phyloP scores from a whole-genome alignment of 2,888 invertebrate genomes.

The Mesopsocus fuscifrons region DNA sequence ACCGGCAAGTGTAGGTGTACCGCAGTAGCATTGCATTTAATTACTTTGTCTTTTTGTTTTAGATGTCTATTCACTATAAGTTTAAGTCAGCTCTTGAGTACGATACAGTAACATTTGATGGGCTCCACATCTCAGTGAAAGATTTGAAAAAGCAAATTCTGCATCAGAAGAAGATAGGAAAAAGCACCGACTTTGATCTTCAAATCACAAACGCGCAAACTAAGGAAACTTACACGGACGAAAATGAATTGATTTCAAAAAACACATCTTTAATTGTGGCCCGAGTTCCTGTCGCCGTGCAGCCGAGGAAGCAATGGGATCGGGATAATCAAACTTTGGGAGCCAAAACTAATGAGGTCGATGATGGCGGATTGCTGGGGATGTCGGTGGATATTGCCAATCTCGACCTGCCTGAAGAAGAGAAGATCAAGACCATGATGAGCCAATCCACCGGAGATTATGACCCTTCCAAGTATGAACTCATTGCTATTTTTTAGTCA shows the following conservation, averaged over 20 bases:
- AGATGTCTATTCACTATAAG: slow-evolving; percentile 95
- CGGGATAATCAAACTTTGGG: slow-evolving; percentile 24
- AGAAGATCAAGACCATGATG: slow-evolving; percentile 96
- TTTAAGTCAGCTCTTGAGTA: slow-evolving; percentile 93
- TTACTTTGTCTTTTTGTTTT: too few species aligned
- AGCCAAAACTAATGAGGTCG: slow-evolving; percentile 19
- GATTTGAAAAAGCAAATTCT: slow-evolving; percentile 91
- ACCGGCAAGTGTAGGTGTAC: too few species aligned
- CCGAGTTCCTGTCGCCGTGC: slow-evolving; percentile 67
- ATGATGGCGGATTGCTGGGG: slow-evolving; percentile 24
- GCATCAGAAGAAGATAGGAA: slow-evolving; percentile 86
- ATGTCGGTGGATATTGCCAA: slow-evolving; percentile 57
- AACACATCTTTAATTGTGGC: slow-evolving; percentile 93
- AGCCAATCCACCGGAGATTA: slow-evolving; percentile 92
- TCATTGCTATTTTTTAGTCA: slow-evolving; percentile 16
- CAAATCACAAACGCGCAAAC: slow-evolving; percentile 94
- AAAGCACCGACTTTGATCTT: slow-evolving; percentile 86
- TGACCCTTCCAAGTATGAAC: slow-evolving; percentile 76
- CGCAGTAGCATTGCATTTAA: too few species aligned
- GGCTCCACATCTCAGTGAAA: slow-evolving; percentile 83
- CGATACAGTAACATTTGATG: slow-evolving; percentile 94
- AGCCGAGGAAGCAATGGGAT: slow-evolving; percentile 57
- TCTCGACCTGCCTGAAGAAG: slow-evolving; percentile 88
- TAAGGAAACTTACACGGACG: slow-evolving; percentile 93
- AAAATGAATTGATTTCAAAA: slow-evolving; percentile 81